Percentiles rank a stretch among this genome's conserved stretches.
Evolutionary conservation across 2,797 vertebrate genomes (phyloP).

Genomic region (Glyptemys insculpta): DNA sequence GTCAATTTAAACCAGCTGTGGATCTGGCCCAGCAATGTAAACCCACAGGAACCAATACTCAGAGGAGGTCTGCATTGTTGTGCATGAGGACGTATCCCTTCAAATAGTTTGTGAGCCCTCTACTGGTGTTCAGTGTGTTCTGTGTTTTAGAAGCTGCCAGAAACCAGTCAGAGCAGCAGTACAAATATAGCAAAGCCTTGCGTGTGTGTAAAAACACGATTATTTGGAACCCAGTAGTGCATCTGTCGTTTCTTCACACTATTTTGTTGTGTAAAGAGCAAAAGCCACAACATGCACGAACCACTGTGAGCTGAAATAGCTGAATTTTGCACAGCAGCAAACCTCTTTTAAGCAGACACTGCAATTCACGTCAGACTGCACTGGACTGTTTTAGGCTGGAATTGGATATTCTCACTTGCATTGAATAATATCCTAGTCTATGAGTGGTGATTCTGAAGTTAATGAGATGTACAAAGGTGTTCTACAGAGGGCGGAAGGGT

Average conservation of each 20-base stretch:
- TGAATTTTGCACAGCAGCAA: not conserved
- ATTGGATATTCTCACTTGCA: conserved; percentile 16
- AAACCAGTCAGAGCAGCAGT: not conserved
- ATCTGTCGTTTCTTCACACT: not conserved
- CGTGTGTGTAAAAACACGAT: fast-evolving
- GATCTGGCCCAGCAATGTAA: not conserved
- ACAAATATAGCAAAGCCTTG: not conserved
- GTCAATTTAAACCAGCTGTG: not conserved
- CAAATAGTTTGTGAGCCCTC: not conserved
- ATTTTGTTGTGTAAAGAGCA: not conserved
- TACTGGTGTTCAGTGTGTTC: not conserved
- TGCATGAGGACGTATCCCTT: not conserved
- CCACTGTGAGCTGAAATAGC: not conserved
- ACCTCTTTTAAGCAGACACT: conserved; percentile 13
- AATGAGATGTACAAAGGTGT: not conserved
- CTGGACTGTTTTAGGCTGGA: not conserved
- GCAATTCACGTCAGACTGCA: not conserved
- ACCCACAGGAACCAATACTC: not conserved
- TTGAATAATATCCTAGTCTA: not conserved
- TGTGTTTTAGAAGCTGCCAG: not conserved
- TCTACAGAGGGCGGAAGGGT: fast-evolving
- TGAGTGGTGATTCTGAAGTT: not conserved
- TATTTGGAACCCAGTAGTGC: not conserved
- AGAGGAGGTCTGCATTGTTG: not conserved
- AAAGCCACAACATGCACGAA: not conserved